Evolutionary conservation across 2,113 vertebrate genomes (phyloP).

Genomic region (Tenebrosternarchus preto): DNA sequence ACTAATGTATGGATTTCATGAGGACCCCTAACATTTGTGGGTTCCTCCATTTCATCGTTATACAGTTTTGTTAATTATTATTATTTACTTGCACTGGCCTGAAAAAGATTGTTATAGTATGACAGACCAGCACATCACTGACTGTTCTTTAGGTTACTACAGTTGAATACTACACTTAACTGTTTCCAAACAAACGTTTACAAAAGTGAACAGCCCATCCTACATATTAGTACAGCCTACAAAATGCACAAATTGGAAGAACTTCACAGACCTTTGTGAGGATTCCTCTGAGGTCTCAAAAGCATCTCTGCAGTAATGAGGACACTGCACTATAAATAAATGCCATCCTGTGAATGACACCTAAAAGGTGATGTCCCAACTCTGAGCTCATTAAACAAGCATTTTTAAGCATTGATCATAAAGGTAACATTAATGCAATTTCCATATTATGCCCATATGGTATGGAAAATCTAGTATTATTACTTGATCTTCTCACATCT

Average conservation of each 20-base stretch:
- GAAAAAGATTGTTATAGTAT: background rate
- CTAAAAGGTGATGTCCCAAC: no score
- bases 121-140: no score
- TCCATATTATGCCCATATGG: background rate
- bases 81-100: background rate
- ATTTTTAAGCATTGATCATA: background rate
- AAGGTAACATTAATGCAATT: background rate
- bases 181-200: background rate
- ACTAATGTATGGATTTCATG: no score
- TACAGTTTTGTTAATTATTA: background rate
- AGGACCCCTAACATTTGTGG: no score
- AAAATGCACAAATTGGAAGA: background rate
- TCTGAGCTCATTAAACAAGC: conserved; percentile 1
- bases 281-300: conserved; percentile 20
- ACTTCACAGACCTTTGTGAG: conserved; percentile 3
- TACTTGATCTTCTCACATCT: background rate
- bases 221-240: background rate
- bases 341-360: background rate
- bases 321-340: background rate
- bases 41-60: no score
- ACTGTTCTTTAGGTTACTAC: no score
- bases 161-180: no score
- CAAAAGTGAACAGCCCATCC: background rate
- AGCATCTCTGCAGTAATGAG: conserved; percentile 10
- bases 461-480: background rate